Percentiles rank a stretch among this genome's conserved stretches.
Evolutionary conservation across 2,888 invertebrate genomes (phyloP).

Genomic region (Eupithecia inturbata): DNA sequence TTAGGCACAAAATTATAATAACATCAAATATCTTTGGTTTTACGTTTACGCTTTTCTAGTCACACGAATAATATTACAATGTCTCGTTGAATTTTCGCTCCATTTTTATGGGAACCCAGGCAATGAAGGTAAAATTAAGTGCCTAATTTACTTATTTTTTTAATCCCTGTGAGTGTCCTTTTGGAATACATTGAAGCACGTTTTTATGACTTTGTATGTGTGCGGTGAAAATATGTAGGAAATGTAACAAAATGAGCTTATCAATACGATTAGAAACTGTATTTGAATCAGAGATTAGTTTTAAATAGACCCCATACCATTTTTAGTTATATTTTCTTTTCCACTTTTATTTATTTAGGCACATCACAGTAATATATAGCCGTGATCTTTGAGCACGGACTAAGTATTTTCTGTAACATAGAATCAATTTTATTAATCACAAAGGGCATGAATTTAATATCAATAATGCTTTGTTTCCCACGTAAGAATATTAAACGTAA

Average conservation of each 20-base stretch:
- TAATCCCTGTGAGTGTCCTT: conserved; percentile 69
- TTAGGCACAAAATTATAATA: conserved; percentile 26
- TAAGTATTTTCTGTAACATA: conserved; percentile 29
- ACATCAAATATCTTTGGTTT: conserved; percentile 17
- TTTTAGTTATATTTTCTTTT: conserved; percentile 35
- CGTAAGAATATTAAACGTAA: conserved; percentile 28
- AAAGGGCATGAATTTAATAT: conserved; percentile 40
- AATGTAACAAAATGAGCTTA: conserved; percentile 33
- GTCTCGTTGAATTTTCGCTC: conserved; percentile 73
- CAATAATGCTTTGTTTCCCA: conserved; percentile 39
- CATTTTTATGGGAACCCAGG: conserved; percentile 80
- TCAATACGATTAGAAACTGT: conserved; percentile 30
- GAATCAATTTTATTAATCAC: conserved; percentile 30
- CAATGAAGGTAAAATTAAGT: conserved; percentile 79
- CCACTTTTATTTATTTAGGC: conserved; percentile 41
- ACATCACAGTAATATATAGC: conserved; percentile 31
- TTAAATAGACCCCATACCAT: conserved; percentile 36
- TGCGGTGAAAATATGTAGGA: conserved; percentile 37
- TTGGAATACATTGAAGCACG: conserved; percentile 64
- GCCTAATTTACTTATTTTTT: conserved; percentile 57
- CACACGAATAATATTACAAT: conserved; percentile 43
- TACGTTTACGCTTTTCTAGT: conserved; percentile 18
- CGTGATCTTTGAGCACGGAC: conserved; percentile 18
- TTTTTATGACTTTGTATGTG: conserved; percentile 49
- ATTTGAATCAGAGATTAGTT: conserved; percentile 30